Base-by-base conservation (phyloP, 2,888 invertebrate genomes). In the Liopterus haemorrhoidalis region DNA sequence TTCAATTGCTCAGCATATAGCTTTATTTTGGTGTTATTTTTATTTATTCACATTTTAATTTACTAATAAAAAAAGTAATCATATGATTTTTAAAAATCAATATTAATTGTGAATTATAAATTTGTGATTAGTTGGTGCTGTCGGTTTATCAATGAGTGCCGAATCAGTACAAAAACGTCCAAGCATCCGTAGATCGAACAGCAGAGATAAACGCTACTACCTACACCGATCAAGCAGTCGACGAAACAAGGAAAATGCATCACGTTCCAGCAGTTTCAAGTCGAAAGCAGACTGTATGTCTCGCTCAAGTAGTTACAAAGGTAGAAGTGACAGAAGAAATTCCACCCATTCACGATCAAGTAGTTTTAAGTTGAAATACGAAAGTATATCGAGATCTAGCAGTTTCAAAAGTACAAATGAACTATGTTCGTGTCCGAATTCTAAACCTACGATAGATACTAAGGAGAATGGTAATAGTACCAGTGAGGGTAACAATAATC, bases 141-240 rank as follows among this genome's bases (percentile, higher is more conserved):
- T 76, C 58, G 77, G 77, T 60, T 64, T 78, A 58, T 77, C 76
- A 54, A 70, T 76, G 42, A 79, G 78, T 62, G 78, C 78, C 38
- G 79, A 79, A 63, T 79, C 78, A 35, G 71, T 78, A 51, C 75
- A 76, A 56, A 78, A 76, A 62, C 67, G 77, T 54, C 70, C 75
- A 46, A 71, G 74, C 57, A 65, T 75, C 42, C 73, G 79, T 43
- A 66, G 78, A 51, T 68, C 74, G 46, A 71, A 73, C 59, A 69
- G 74, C 43, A 72, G 78, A 46, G 72, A 74, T 48, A 70, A 69
- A 56, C 65, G 73, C 46, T 72, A 72, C 50, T 72, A 74, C 60
- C 66, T 72, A 20, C 66, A 74, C 53, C 69, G 75, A 41, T 72
- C 73, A 5, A 70, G 73, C 37, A 70, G 75, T 58, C 69, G 75